These are phyloP conservation scores for Heptranchias perlo DNA, from an alignment of 2,113 vertebrate species.

Conservation along the genomic window DNA sequence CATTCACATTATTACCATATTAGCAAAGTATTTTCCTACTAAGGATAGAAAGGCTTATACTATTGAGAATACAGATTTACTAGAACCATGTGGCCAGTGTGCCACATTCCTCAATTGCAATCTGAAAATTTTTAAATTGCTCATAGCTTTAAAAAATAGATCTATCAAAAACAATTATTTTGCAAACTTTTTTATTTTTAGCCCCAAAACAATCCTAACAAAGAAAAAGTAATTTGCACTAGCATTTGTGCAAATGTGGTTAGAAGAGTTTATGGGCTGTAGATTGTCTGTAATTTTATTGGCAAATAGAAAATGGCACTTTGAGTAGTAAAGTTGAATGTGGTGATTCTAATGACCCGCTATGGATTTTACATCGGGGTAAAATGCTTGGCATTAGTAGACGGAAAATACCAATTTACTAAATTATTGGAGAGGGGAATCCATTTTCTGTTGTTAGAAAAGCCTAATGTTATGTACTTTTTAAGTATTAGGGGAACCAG, in stretches of 20 bases:
- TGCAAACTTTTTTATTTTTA: neutral
- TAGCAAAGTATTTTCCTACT: slow-evolving; percentile 13
- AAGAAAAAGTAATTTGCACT: neutral
- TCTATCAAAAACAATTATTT: neutral
- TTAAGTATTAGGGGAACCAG: neutral
- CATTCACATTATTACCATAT: neutral
- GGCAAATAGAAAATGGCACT: neutral
- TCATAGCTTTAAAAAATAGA: slow-evolving; percentile 10
- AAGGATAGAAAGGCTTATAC: neutral
- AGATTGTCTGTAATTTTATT: neutral
- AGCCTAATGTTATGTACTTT: neutral
- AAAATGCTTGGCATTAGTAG: neutral
- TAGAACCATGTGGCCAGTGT: neutral
- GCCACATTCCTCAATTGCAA: neutral
- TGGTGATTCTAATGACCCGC: neutral
- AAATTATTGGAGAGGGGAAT: neutral
- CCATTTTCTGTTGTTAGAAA: neutral
- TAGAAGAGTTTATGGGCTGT: neutral
- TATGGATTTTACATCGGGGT: neutral
- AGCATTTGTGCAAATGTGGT: neutral
- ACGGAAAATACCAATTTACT: neutral
- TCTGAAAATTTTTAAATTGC: neutral
- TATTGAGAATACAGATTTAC: neutral
- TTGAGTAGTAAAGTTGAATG: neutral
- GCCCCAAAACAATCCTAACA: neutral